Percentiles rank a stretch among this genome's conserved stretches.
phyloP scores from a whole-genome alignment of 2,888 invertebrate species.

The Allygus modestus region DNA sequence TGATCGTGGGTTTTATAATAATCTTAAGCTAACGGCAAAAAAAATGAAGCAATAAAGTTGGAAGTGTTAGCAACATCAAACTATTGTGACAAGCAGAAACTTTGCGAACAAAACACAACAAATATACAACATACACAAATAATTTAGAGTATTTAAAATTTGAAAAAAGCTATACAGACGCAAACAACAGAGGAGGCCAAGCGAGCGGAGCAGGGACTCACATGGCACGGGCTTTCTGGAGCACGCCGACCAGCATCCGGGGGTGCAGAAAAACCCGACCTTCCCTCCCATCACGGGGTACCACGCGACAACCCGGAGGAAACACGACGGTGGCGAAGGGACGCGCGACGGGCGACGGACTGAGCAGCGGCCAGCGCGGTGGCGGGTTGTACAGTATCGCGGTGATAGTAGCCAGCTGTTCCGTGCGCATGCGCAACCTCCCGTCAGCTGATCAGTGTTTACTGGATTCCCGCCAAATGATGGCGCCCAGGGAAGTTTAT shows the following conservation, averaged over 20 bases:
- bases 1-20: too few relatives aligned
- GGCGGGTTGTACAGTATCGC: not conserved
- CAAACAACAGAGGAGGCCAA: slow-evolving; percentile 48
- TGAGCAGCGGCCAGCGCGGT: not conserved
- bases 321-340: not conserved
- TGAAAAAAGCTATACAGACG: slow-evolving; percentile 51
- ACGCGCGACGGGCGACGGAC: not conserved
- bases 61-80: too few relatives aligned
- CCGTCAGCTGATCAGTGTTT: slow-evolving; percentile 19
- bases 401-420: not conserved
- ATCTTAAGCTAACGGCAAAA: too few relatives aligned
- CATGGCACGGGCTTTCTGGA: slow-evolving; percentile 57
- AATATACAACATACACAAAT: too few relatives aligned
- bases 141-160: too few relatives aligned
- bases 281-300: slow-evolving; percentile 73
- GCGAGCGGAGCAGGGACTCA: slow-evolving; percentile 53
- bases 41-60: too few relatives aligned
- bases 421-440: slow-evolving; percentile 38
- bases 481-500: not conserved
- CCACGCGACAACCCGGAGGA: slow-evolving; percentile 27
- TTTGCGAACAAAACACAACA: too few relatives aligned
- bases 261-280: slow-evolving; percentile 74
- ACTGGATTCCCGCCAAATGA: not conserved
- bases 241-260: slow-evolving; percentile 73
- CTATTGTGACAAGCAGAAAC: too few relatives aligned